Conservation (phyloP, 2,888 invertebrate species). For the Polyploca ridens region DNA sequence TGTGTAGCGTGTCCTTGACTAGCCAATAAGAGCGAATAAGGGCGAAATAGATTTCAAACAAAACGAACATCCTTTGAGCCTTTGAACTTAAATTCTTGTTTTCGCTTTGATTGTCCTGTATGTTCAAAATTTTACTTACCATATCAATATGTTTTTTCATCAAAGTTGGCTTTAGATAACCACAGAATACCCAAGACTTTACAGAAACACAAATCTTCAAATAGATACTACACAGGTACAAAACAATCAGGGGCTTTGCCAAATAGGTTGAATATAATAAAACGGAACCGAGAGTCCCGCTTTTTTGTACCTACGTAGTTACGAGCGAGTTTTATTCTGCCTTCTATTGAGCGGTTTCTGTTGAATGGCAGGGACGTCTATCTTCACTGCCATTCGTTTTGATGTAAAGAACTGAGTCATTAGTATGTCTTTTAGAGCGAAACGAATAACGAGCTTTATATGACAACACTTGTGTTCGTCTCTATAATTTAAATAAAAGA, state of each 20-base stretch:
- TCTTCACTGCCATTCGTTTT: not conserved
- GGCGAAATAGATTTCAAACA: too few species aligned
- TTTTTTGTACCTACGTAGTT: not conserved
- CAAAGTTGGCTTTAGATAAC: too few species aligned
- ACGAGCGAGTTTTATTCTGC: not conserved
- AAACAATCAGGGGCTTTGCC: not conserved
- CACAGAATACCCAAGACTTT: not conserved
- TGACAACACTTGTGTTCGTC: not conserved
- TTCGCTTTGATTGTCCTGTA: too few species aligned
- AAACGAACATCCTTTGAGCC: too few species aligned
- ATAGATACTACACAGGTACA: not conserved
- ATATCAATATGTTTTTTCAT: too few species aligned
- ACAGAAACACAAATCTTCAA: not conserved
- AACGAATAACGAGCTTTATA: not conserved
- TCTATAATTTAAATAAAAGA: not conserved
- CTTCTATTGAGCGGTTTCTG: constrained; percentile 3
- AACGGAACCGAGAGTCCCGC: not conserved
- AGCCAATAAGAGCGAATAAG: too few species aligned
- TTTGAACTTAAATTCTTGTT: too few species aligned
- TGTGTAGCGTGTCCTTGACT: too few species aligned
- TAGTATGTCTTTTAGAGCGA: constrained; percentile 4
- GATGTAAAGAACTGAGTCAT: constrained; percentile 5
- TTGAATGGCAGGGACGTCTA: not conserved
- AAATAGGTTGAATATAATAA: not conserved
- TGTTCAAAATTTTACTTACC: too few species aligned